Base-by-base conservation (phyloP, 1,140 invertebrate species). In the Melanaphis sacchari region DNA sequence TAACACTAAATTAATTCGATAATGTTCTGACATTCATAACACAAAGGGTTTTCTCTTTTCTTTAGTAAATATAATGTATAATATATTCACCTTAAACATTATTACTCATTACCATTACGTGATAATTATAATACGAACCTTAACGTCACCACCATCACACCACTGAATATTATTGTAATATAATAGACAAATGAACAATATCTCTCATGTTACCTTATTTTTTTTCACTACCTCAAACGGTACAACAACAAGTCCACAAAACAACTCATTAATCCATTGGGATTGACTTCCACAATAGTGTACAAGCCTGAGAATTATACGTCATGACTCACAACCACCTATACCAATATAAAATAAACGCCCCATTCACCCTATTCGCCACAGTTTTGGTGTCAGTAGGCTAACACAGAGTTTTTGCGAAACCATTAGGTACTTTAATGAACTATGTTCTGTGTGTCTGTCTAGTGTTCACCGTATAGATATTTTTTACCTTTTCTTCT, bases 151-250 rank as follows among this genome's bases (percentile, higher is more conserved):
- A 5, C 59, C 31, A 76, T 31, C 15, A 21, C 59, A 76, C 31
- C 31, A 6, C 59, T n/a, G 59, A 15, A 76, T 76, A 76, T 76
- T 76, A n/a, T 49, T 49, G 46, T 49, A 18, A 18, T 76, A 76
- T 76, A 76, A 76, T n/a, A 76, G 31, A 76, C 59, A 76, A 76
- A 76, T 76, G n/a, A 76, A n/a, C 31, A 76, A 76, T 76, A n/a
- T 76, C 4, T 76, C 31, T 76, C 31, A 18, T 76, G 9, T 76
- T 31, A 76, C 31, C 31, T 76, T n/a, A 76, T 18, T 76, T 76
- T 66, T 66, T 76, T 76, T n/a, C n/a, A 76, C 59, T n/a, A 6
- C 31, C 15, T 1, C 15, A 18, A 76, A 59, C 31, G 31, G 54
- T 31, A 59, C 26, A 59, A 59, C 54, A 31, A 6, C 54, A 59